Conservation (phyloP, 1,140 invertebrate species). For the Lucilia cuprina region DNA sequence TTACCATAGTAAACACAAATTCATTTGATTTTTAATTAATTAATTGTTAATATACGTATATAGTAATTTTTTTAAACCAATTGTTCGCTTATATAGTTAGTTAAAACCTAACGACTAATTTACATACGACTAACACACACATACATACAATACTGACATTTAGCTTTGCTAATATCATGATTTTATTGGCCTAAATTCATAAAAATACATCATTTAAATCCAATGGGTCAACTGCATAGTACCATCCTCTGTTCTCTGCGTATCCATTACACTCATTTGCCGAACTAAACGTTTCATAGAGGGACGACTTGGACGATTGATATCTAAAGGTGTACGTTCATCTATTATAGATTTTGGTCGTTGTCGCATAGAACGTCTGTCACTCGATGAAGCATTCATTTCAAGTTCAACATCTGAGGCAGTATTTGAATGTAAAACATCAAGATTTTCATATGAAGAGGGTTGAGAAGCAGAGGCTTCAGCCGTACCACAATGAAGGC, state of each 20-base stretch:
- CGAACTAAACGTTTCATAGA: constrained; percentile 73
- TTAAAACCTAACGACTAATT: constrained; percentile 9
- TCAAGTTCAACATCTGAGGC: constrained; percentile 52
- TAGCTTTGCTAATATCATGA: too few species aligned
- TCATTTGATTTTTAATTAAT: too few species aligned
- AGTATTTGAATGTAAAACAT: constrained; percentile 65
- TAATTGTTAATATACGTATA: too few species aligned
- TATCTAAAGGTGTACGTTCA: constrained; percentile 63
- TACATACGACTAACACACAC: not conserved
- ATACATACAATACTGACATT: constrained; percentile 11
- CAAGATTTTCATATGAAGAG: constrained; percentile 70
- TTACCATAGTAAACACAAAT: too few species aligned
- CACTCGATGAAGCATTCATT: constrained; percentile 40
- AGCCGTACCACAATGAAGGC: constrained; percentile 71
- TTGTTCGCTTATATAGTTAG: not conserved
- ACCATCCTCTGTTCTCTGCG: constrained; percentile 77
- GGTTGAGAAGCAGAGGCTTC: constrained; percentile 46
- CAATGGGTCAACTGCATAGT: constrained; percentile 84
- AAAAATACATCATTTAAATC: constrained; percentile 67
- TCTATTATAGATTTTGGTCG: constrained; percentile 42
- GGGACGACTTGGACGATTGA: constrained; percentile 58
- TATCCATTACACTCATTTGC: constrained; percentile 80
- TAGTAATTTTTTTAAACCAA: too few species aligned
- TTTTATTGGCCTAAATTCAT: too few species aligned
- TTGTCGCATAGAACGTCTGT: constrained; percentile 25